phyloP scores from a whole-genome alignment of 2,113 vertebrate species.

The Scartelaos histophorus region DNA sequence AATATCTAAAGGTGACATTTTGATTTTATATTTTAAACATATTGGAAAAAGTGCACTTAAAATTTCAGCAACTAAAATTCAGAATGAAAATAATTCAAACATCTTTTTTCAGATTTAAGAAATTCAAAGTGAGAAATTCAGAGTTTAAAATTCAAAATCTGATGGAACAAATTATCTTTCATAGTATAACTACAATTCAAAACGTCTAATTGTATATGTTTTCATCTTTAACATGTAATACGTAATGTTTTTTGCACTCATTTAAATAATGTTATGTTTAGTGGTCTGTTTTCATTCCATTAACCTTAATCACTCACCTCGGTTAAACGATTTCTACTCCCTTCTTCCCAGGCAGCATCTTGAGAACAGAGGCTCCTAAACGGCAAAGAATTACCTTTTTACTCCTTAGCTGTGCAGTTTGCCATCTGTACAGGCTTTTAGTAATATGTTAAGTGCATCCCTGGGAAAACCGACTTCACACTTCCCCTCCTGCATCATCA shows the following conservation, averaged over 20 bases:
- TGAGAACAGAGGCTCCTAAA: background rate
- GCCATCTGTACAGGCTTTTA: slow-evolving; percentile 10
- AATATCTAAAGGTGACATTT: no score
- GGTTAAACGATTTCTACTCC: background rate
- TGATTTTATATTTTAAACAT: no score
- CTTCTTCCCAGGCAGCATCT: background rate
- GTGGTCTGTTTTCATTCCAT: background rate
- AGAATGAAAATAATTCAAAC: no score
- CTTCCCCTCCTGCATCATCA: slow-evolving; percentile 14
- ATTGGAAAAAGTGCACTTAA: no score
- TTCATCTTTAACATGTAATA: background rate
- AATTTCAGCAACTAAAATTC: no score
- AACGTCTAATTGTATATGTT: no score
- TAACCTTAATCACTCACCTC: background rate
- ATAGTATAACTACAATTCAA: no score
- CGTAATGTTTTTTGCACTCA: background rate
- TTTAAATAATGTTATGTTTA: background rate
- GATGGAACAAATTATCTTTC: no score
- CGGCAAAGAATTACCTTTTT: background rate
- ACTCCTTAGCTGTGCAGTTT: slow-evolving; percentile 1
- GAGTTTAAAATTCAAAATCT: no score
- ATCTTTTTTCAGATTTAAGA: no score
- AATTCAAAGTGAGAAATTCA: no score
- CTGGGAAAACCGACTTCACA: slow-evolving; percentile 15
- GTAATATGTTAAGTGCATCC: slow-evolving; percentile 22